phyloP scores from a whole-genome alignment of 2,888 invertebrate genomes.

The Eilema griseolum region DNA sequence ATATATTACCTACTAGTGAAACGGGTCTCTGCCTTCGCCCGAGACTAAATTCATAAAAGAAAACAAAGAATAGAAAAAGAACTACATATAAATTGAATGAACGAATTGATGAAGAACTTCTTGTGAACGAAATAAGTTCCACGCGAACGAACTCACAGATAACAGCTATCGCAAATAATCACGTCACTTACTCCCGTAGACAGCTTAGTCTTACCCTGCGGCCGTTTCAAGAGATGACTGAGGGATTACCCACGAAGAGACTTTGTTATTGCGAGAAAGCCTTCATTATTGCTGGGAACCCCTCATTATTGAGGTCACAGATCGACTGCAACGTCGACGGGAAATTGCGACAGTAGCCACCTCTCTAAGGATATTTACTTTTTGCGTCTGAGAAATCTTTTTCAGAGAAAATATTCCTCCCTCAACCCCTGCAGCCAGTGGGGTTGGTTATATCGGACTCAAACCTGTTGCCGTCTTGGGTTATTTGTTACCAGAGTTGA shows the following conservation, averaged over 20 bases:
- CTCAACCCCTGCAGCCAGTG: too few relatives aligned
- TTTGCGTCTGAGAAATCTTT: background rate
- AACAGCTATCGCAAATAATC: background rate
- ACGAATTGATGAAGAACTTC: too few relatives aligned
- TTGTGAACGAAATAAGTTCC: too few relatives aligned
- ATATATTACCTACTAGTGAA: too few relatives aligned
- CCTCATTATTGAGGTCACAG: slow-evolving; percentile 12
- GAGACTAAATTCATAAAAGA: too few relatives aligned
- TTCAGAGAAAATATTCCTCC: background rate
- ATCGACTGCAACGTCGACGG: slow-evolving; percentile 1
- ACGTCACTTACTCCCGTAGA: slow-evolving; percentile 9
- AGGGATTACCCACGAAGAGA: slow-evolving; percentile 17
- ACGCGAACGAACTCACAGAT: background rate
- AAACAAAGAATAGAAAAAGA: too few relatives aligned
- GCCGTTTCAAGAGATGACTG: slow-evolving; percentile 16
- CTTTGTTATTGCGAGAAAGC: slow-evolving; percentile 20
- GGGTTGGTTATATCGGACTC: too few relatives aligned
- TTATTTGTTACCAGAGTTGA: too few relatives aligned
- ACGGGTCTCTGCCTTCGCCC: too few relatives aligned
- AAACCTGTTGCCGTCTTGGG: too few relatives aligned
- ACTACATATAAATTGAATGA: too few relatives aligned
- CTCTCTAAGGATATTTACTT: background rate
- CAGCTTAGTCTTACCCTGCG: slow-evolving; percentile 8
- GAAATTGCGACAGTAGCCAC: slow-evolving; percentile 3
- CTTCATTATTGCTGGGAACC: slow-evolving; percentile 14